Conservation (phyloP, 1,140 invertebrate species). For the Trypoxylus dichotomus region DNA sequence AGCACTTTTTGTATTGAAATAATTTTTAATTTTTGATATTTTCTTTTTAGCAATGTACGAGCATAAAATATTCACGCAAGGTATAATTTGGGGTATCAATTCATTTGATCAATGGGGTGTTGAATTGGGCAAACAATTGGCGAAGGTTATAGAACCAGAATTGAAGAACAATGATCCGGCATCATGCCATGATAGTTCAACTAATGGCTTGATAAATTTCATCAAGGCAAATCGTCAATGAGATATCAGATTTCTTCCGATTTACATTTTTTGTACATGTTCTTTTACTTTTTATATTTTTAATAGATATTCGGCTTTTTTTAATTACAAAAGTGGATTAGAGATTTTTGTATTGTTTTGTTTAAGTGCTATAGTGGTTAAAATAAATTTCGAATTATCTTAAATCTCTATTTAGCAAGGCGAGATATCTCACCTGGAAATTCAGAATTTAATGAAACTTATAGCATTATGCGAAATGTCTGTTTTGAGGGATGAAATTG, state of each 20-base stretch:
- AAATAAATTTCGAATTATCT: no score
- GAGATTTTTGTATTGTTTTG: no score
- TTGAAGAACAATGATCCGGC: slow-evolving; percentile 66
- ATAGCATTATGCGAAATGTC: no score
- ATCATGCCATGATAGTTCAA: slow-evolving; percentile 84
- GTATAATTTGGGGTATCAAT: slow-evolving; percentile 99
- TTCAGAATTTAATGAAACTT: no score
- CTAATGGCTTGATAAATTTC: slow-evolving; percentile 95
- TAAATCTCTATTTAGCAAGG: no score
- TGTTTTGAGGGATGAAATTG: no score
- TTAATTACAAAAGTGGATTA: no score
- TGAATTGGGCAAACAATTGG: slow-evolving; percentile 97
- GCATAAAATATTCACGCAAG: slow-evolving; percentile 98
- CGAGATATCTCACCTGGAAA: no score
- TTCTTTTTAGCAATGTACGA: slow-evolving; percentile 87
- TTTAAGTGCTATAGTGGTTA: no score
- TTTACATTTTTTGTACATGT: neutral
- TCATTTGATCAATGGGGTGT: slow-evolving; percentile 99
- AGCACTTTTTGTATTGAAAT: neutral
- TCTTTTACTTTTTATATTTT: neutral
- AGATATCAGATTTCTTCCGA: neutral
- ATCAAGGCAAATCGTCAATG: slow-evolving; percentile 66
- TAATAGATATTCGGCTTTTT: neutral
- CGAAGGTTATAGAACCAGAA: slow-evolving; percentile 96
- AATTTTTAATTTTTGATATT: neutral